These are phyloP conservation scores for Onychorhynchus coronatus DNA, from an alignment of 2,113 vertebrate genomes.

Conservation along the genomic window DNA sequence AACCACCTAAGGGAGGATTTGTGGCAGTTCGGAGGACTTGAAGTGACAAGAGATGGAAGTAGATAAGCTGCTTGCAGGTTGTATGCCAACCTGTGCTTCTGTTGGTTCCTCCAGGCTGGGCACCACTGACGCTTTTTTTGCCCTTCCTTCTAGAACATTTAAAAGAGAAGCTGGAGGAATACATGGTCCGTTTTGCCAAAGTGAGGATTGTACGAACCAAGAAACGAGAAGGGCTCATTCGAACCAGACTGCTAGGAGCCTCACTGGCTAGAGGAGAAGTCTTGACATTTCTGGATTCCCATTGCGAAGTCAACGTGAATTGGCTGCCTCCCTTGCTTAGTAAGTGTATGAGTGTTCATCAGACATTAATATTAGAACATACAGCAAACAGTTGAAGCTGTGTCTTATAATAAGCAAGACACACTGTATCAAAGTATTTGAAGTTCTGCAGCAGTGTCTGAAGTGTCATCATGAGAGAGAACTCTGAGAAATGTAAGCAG, in stretches of 20 bases:
- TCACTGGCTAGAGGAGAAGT: conserved; percentile 86
- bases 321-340: conserved; percentile 89
- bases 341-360: conserved; percentile 63
- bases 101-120: neutral
- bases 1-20: neutral
- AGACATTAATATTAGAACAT: neutral
- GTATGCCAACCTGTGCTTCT: neutral
- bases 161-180: conserved; percentile 83
- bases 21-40: neutral
- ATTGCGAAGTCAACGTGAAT: conserved; percentile 90
- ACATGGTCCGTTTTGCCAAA: conserved; percentile 85
- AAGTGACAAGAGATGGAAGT: neutral
- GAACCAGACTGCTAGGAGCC: conserved; percentile 85
- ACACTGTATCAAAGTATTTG: neutral
- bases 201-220: conserved; percentile 87
- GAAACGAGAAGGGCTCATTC: conserved; percentile 88
- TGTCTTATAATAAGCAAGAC: neutral
- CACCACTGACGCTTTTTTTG: neutral
- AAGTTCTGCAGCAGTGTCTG: neutral
- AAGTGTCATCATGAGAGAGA: neutral
- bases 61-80: neutral
- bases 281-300: conserved; percentile 88
- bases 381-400: neutral
- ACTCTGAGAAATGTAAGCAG: neutral
- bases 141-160: conserved; percentile 79